Percentiles rank a stretch among this genome's conserved stretches.
These are phyloP conservation scores for Oceanites oceanicus DNA, from an alignment of 2,113 vertebrate genomes.

Conservation along the genomic window DNA sequence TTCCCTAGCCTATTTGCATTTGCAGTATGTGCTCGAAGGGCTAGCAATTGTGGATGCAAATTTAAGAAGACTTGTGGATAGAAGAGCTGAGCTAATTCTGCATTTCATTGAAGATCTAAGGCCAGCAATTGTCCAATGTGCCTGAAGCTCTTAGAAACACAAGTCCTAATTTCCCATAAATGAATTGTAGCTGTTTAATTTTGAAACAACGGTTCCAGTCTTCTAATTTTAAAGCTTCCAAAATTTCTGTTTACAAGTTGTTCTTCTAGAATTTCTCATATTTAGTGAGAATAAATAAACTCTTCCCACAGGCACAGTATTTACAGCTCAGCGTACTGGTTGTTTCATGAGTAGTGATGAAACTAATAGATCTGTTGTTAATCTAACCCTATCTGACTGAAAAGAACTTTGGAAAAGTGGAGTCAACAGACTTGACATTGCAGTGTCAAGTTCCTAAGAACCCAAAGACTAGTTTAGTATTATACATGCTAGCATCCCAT, in stretches of 20 bases:
- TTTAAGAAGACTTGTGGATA: neutral
- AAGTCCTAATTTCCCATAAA: neutral
- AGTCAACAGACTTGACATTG: neutral
- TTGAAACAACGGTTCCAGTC: neutral
- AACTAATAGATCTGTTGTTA: neutral
- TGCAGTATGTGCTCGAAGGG: neutral
- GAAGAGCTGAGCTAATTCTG: neutral
- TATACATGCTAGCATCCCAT: neutral
- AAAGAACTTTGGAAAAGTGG: neutral
- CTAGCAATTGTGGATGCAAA: neutral
- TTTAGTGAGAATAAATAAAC: neutral
- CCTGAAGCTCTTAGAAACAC: neutral
- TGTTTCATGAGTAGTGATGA: neutral
- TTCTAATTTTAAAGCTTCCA: neutral
- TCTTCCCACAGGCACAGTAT: neutral
- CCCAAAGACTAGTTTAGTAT: neutral
- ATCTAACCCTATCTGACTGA: neutral
- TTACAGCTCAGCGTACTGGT: neutral
- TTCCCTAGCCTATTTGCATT: neutral
- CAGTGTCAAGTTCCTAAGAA: neutral
- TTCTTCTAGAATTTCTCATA: neutral
- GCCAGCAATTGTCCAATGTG: neutral
- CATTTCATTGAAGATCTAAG: neutral
- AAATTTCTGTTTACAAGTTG: neutral
- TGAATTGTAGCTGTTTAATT: neutral